Conservation (phyloP, 2,888 invertebrate species). For the Cantharis flavilabris region DNA sequence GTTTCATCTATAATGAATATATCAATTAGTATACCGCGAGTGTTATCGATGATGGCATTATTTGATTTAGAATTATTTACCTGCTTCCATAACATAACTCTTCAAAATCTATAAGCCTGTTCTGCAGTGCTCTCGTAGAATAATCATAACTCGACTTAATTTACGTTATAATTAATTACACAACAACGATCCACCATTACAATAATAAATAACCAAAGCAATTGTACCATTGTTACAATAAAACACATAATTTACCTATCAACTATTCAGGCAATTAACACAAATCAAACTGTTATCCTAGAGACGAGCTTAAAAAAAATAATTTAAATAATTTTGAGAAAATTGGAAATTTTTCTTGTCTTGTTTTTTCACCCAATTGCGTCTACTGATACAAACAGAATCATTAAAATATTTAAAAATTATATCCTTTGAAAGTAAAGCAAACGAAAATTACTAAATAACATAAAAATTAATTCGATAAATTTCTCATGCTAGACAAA, state of each 20-base stretch:
- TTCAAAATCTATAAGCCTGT: not conserved
- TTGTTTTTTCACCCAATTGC: not conserved
- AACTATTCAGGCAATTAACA: not conserved
- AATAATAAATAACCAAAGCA: not conserved
- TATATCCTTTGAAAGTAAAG: not conserved
- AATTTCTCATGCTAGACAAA: not conserved
- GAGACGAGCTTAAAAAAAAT: not conserved
- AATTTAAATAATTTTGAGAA: no score
- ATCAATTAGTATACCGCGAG: slow-evolving; percentile 32
- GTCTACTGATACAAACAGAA: not conserved
- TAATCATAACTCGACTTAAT: not conserved
- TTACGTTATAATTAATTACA: not conserved
- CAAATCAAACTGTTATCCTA: not conserved
- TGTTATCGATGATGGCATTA: slow-evolving; percentile 16
- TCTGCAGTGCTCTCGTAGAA: not conserved
- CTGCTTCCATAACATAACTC: not conserved
- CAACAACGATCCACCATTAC: not conserved
- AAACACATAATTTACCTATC: not conserved
- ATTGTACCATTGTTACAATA: not conserved
- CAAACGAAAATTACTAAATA: not conserved
- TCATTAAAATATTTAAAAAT: not conserved
- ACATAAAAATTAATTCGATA: not conserved
- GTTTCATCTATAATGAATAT: slow-evolving; percentile 34
- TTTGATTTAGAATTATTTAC: slow-evolving; percentile 22
- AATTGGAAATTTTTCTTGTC: not conserved